Percentiles rank a stretch among this genome's conserved stretches.
phyloP scores from a whole-genome alignment of 53 echinoderm and acorn worm genomes.

The Apostichopus leukothele region DNA sequence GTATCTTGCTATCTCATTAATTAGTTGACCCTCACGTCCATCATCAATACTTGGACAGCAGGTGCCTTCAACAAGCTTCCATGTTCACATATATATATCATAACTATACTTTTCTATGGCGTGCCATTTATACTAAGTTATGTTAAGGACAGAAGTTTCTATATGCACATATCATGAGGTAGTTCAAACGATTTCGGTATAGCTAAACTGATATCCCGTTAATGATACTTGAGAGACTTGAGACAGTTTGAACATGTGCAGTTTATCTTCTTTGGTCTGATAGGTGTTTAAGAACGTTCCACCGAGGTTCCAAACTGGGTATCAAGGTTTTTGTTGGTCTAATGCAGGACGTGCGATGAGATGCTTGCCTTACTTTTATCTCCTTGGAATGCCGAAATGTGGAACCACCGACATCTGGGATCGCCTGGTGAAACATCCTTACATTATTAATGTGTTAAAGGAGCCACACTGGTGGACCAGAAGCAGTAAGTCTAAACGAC shows the following conservation, averaged over 20 bases:
- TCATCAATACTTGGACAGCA: too few species aligned
- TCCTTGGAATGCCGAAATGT: constrained; percentile 54
- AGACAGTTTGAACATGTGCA: background rate
- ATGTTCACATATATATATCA: too few species aligned
- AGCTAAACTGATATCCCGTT: too few species aligned
- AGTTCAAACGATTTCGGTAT: too few species aligned
- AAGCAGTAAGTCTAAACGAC: constrained; percentile 31
- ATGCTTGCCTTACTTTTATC: constrained; percentile 44
- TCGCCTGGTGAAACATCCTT: constrained; percentile 20
- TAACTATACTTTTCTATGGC: too few species aligned
- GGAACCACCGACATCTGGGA: constrained; percentile 56
- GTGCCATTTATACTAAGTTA: too few species aligned
- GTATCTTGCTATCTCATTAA: too few species aligned
- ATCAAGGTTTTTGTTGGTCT: constrained; percentile 35
- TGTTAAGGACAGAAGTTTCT: too few species aligned
- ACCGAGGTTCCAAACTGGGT: constrained; percentile 19
- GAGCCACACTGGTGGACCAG: constrained; percentile 59
- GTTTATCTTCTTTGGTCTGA: background rate
- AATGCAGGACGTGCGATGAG: background rate
- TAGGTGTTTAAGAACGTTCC: constrained; percentile 43
- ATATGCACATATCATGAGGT: too few species aligned
- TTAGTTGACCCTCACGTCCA: too few species aligned
- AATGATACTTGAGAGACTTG: too few species aligned
- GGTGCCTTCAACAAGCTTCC: too few species aligned
- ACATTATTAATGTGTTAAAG: constrained; percentile 30